These are phyloP conservation scores for Callionymus lyra DNA, from an alignment of 2,113 vertebrate species.

Conservation along the genomic window DNA sequence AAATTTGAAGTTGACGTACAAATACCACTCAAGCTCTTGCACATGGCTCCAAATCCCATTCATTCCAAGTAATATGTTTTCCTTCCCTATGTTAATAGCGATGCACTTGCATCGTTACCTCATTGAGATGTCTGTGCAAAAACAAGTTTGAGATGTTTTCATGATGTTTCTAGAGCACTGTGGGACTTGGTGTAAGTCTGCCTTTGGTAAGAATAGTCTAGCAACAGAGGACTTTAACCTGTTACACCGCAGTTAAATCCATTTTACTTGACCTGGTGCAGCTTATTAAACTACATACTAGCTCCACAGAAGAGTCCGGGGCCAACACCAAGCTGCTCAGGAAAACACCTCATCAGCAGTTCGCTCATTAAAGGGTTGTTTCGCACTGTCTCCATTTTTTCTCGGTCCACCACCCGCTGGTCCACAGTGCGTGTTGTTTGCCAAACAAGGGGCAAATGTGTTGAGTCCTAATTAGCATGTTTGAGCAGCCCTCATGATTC, in stretches of 20 bases:
- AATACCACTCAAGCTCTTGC: constrained; percentile 60
- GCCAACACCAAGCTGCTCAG: constrained; percentile 8
- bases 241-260: constrained; percentile 31
- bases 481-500: constrained; percentile 50
- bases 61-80: constrained; percentile 54
- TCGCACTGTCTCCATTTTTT: constrained; percentile 9
- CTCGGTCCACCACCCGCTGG: constrained; percentile 48
- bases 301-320: constrained; percentile 13
- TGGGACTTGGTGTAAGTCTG: too few species aligned
- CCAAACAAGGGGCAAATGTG: constrained; percentile 55
- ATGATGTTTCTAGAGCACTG: constrained; percentile 44
- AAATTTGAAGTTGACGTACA: constrained; percentile 53
- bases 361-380: constrained; percentile 43
- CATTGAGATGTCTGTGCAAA: constrained; percentile 54
- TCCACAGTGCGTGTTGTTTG: constrained; percentile 47
- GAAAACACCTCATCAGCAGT: constrained; percentile 24
- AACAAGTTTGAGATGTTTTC: constrained; percentile 38
- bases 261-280: constrained; percentile 31
- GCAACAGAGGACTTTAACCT: constrained; percentile 6
- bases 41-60: constrained; percentile 61
- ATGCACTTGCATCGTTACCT: constrained; percentile 48
- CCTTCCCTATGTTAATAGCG: constrained; percentile 53
- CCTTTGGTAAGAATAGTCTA: too few species aligned
- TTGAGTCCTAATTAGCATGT: constrained; percentile 47
- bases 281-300: constrained; percentile 31